Evolutionary conservation across 2,888 invertebrate species (phyloP).

Genomic region (Allophyes oxyacanthae): DNA sequence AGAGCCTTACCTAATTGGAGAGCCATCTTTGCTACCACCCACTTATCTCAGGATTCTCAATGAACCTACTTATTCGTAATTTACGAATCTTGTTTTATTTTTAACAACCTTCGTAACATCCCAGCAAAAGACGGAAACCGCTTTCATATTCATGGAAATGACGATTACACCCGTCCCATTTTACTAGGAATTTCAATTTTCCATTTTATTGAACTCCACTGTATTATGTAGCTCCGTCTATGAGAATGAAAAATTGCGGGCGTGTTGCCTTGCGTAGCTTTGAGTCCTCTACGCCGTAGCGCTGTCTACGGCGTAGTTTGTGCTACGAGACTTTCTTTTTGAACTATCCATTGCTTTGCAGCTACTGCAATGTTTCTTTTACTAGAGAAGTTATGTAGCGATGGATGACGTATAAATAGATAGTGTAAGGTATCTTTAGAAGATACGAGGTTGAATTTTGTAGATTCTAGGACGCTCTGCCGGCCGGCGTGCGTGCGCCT

Average conservation of each 20-base stretch:
- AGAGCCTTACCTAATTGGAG: too few relatives aligned
- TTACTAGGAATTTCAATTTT: conserved; percentile 29
- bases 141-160: background rate
- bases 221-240: conserved; percentile 21
- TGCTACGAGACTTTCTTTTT: conserved; percentile 18
- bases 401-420: conserved; percentile 14
- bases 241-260: conserved; percentile 29
- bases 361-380: background rate
- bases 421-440: conserved; percentile 2
- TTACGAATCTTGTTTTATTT: conserved; percentile 14
- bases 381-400: background rate
- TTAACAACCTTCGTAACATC: conserved; percentile 3
- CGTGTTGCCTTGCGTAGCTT: conserved; percentile 50
- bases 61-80: conserved; percentile 7
- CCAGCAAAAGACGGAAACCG: too few relatives aligned
- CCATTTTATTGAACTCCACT: conserved; percentile 8
- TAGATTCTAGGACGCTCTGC: conserved; percentile 20
- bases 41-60: conserved; percentile 5
- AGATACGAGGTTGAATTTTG: conserved; percentile 16
- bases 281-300: conserved; percentile 46
- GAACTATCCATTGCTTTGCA: conserved; percentile 25
- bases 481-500: conserved; percentile 62
- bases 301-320: conserved; percentile 38
- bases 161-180: conserved; percentile 7
- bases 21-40: background rate